Conservation (phyloP, 2,797 vertebrate species). For the Acanthurus leucopareius region DNA sequence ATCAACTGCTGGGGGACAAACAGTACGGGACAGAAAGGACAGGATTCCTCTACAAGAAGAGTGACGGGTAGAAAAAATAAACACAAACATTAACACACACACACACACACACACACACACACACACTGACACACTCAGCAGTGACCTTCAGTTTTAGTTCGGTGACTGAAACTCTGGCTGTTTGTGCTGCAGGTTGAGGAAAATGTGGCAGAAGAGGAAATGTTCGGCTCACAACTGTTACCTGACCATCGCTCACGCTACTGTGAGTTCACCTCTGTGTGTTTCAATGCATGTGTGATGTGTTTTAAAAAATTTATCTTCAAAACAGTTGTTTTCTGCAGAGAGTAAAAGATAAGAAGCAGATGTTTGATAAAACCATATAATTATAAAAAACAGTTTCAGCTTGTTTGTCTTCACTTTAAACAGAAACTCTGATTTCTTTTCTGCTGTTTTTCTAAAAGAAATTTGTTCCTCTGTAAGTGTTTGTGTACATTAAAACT, state of each 20-base stretch:
- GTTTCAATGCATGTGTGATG: constrained; percentile 2
- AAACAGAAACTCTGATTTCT: no score
- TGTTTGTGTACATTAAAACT: no score
- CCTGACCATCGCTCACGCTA: constrained; percentile 87
- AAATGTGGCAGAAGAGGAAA: constrained; percentile 90
- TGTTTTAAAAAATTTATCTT: neutral
- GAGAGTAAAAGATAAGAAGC: no score
- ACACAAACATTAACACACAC: neutral
- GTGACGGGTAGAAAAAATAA: constrained; percentile 82
- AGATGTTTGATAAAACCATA: no score
- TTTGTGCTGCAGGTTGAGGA: constrained; percentile 81
- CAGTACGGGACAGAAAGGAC: constrained; percentile 87
- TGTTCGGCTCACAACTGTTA: constrained; percentile 87
- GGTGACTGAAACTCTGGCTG: neutral
- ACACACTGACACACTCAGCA: neutral
- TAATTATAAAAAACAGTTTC: no score
- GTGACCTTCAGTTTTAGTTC: neutral
- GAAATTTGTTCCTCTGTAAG: no score
- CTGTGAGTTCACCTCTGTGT: constrained; percentile 75
- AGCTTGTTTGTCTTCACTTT: no score
- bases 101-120: neutral
- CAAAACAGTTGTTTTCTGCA: no score
- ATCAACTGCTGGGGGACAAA: constrained; percentile 90
- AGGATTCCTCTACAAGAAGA: constrained; percentile 90
- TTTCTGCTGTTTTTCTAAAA: no score